Evolutionary conservation across 1,140 invertebrate species (phyloP).

Genomic region (Brachystomella parvula): DNA sequence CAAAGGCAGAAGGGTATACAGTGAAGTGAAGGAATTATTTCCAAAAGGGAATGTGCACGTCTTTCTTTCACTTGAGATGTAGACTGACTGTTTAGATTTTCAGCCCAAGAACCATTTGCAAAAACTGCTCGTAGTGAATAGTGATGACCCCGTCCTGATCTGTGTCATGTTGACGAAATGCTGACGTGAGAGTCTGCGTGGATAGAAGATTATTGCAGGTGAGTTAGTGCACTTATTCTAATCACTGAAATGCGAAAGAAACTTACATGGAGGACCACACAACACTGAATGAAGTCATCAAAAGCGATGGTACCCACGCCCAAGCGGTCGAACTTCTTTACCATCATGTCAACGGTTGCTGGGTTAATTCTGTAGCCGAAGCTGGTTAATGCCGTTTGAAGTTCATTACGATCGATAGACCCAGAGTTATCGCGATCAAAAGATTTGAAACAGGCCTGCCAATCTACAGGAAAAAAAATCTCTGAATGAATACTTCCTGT

Average conservation of each 20-base stretch:
- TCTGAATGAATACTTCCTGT: conserved; percentile 93
- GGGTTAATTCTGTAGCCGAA: conserved; percentile 93
- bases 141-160: conserved; percentile 92
- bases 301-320: conserved; percentile 86
- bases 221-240: conserved; percentile 1
- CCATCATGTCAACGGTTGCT: conserved; percentile 65
- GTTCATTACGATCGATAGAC: conserved; percentile 85
- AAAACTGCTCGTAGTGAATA: conserved; percentile 95
- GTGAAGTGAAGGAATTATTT: no score
- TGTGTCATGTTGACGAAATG: conserved; percentile 82
- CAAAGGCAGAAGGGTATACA: no score
- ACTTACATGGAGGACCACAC: conserved; percentile 67
- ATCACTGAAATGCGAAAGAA: neutral
- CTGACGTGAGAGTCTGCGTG: conserved; percentile 77
- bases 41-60: no score
- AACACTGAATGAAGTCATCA: conserved; percentile 98
- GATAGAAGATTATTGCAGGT: no score
- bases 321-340: conserved; percentile 88
- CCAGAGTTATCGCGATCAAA: conserved; percentile 65
- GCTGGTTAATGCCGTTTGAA: conserved; percentile 77
- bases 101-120: conserved; percentile 87
- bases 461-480: conserved; percentile 48
- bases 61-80: no score
- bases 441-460: conserved; percentile 89
- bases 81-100: no score